A percentile compares a stretch with the other conserved stretches of the same genome.
Evolutionary conservation across 2,797 vertebrate genomes (phyloP).

Genomic region (Oryzias sinensis): DNA sequence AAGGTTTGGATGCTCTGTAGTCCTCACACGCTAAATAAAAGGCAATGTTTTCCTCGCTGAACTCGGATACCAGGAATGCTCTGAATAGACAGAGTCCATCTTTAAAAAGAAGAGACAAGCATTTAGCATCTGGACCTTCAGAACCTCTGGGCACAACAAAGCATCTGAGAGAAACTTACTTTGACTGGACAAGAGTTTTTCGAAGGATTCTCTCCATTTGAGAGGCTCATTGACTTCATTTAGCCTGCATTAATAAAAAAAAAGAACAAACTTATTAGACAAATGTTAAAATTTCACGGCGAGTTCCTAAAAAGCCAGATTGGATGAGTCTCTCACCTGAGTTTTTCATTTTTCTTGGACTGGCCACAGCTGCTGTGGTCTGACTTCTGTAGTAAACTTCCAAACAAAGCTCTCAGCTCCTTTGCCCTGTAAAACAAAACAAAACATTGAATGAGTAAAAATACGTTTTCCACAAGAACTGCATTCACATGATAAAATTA

Average conservation of each 20-base stretch:
- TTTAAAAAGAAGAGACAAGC: conserved; percentile 46
- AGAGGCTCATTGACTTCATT: conserved; percentile 78
- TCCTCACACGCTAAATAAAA: conserved; percentile 83
- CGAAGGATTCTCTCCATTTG: conserved; percentile 90
- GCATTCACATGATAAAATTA: not conserved
- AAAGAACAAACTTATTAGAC: conserved; percentile 2
- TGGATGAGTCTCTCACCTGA: conserved; percentile 53
- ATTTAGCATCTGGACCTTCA: conserved; percentile 14
- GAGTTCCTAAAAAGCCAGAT: not conserved
- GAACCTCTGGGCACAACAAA: too few species aligned
- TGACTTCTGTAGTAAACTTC: conserved; percentile 86
- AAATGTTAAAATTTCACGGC: not conserved
- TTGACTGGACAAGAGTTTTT: conserved; percentile 87
- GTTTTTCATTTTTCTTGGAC: conserved; percentile 66
- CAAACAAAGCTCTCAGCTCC: conserved; percentile 87
- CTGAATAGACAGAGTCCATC: conserved; percentile 91
- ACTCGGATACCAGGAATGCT: conserved; percentile 91
- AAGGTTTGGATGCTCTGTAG: conserved; percentile 85
- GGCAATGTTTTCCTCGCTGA: conserved; percentile 95
- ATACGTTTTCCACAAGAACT: not conserved
- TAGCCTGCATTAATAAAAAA: conserved; percentile 67
- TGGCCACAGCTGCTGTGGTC: conserved; percentile 67
- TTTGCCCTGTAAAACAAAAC: conserved; percentile 81
- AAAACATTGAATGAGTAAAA: not conserved
- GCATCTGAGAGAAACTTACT: conserved; percentile 77